Percentiles rank a stretch among this genome's conserved stretches.
Conservation (phyloP, 37 sponge, comb jelly and placozoan species). For the Cliona cf. orientalis region DNA sequence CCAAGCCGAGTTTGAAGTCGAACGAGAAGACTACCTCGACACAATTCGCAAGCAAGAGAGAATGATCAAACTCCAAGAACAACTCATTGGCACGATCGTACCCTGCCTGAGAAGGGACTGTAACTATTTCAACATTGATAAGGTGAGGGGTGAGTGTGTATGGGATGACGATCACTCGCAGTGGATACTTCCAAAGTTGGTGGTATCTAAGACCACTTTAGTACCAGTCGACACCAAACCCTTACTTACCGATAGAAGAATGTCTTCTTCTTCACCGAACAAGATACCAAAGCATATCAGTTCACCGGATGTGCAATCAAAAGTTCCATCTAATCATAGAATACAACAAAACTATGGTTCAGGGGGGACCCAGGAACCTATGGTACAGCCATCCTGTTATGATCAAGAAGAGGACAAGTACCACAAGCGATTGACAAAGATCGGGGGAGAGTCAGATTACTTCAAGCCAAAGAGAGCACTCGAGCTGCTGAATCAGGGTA, state of each 20-base stretch:
- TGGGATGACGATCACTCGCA: slow-evolving; percentile 72
- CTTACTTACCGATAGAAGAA: neutral
- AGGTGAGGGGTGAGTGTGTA: slow-evolving; percentile 63
- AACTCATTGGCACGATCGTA: slow-evolving; percentile 69
- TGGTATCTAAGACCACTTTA: slow-evolving; percentile 26
- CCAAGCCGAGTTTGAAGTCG: slow-evolving; percentile 84
- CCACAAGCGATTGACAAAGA: slow-evolving; percentile 30
- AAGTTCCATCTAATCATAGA: neutral
- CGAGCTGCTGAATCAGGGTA: slow-evolving; percentile 46
- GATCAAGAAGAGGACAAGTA: slow-evolving; percentile 23
- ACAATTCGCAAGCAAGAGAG: slow-evolving; percentile 77
- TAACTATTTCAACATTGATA: slow-evolving; percentile 97
- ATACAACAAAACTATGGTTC: neutral
- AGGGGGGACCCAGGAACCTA: neutral
- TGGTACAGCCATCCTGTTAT: neutral
- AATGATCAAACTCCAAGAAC: slow-evolving; percentile 72
- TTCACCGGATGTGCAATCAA: neutral
- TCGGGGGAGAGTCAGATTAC: slow-evolving; percentile 49
- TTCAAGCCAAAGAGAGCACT: slow-evolving; percentile 86
- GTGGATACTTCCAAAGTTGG: slow-evolving; percentile 80
- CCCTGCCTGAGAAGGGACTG: slow-evolving; percentile 89
- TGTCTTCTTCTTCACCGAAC: no score
- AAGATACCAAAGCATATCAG: neutral
- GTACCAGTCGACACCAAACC: slow-evolving; percentile 7
- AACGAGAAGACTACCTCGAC: slow-evolving; percentile 90